Base-by-base conservation (phyloP, 2,797 vertebrate genomes). In the Vultur gryphus region DNA sequence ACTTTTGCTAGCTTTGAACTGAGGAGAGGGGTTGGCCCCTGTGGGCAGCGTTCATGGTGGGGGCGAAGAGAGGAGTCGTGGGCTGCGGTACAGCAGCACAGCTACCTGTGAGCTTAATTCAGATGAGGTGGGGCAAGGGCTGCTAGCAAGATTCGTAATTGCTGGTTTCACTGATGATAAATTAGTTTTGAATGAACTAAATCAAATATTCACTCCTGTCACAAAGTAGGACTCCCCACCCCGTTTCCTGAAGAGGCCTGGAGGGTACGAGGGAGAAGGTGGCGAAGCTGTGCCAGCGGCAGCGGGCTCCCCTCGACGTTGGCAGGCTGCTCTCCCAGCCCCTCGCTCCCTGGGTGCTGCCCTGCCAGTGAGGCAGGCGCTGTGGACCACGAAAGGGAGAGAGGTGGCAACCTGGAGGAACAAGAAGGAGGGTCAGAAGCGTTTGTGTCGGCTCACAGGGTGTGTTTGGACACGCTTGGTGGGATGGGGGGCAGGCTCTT, bases 361-460 rank as follows among this genome's bases (percentile, higher is more conserved):
- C 0, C 1, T 41, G 31, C 13, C 10, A 5, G 44, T 1, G 0
- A 41, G n/a, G 20, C 1, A 2, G 43, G 21, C 0, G 1, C 54
- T 20, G 13, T 7, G 6, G 70, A 25, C 37, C 1, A 1, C 0
- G 2, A 31, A 49, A 61, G 16, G 14, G 28, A 11, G 43, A n/a
- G 69, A 82, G 43, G 35, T 44, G 24, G 19, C 19, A 51, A n/a
- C 18, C 28, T n/a, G 55, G 35, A 62, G 35, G 26, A 43, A 18
- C 0, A 1, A 44, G 61, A 8, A 76, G 16, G 49, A 67, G 73
- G 7, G 8, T 37, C 25, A 16, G 55, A 55, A 49, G 24, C 26
- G 16, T 57, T 55, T 57, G 12, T 33, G 18, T 35, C 1, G 1
- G 12, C 35, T 69, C 11, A 3, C 0, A 1, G 28, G 43, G 11